Base-by-base conservation (phyloP, 1,140 invertebrate species). In the Orussus abietinus region DNA sequence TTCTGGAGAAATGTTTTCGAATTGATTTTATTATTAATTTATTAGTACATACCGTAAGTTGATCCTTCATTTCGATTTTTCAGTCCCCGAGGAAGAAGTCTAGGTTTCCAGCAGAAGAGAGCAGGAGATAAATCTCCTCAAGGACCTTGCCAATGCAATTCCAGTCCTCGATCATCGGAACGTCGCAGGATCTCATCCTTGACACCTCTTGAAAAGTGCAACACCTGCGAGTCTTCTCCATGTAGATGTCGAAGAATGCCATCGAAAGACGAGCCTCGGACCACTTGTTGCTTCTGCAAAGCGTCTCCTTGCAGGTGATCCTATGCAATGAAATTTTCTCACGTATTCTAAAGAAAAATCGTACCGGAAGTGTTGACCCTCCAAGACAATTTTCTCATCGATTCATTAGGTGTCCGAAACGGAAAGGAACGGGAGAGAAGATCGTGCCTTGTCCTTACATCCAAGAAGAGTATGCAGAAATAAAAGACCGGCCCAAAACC, bases 241-340 rank as follows among this genome's bases (percentile, higher is more conserved):
- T 60, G 57, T 39, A 37, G 44, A 38, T 62, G 57, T 29, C 44
- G 37, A 7, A 51, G 37, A 40, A 14, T 14, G 1, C 47, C 26
- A 33, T 20, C 45, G 2, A 30, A 26, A 4, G 56, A 42, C 7
- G 57, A 37, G 21, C 50, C 57, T 1, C 42, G 38, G 12, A 55
- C 61, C 5, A 64, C 60, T 15, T 66, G 60, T 51, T 66, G 55
- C 45, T 65, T 62, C 26, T 67, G 64, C 43, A 65, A 64, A 48
- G 54, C 5, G 34, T 49, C 47, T 11, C 64, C 64, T 2, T 67
- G 64, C 49, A 42, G 31, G 64, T 61, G 31, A 59, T 3, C 34
- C 10, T 6, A 12, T 17, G 15, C n/a, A 36, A 15, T 36, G 15
- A 20, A 20, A 3, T 10, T 9, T 12, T 7, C 15, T 20, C 11